Percentiles rank a stretch among this genome's conserved stretches.
Evolutionary conservation across 2,113 vertebrate species (phyloP).

Genomic region (Hirundichthys speculiger): DNA sequence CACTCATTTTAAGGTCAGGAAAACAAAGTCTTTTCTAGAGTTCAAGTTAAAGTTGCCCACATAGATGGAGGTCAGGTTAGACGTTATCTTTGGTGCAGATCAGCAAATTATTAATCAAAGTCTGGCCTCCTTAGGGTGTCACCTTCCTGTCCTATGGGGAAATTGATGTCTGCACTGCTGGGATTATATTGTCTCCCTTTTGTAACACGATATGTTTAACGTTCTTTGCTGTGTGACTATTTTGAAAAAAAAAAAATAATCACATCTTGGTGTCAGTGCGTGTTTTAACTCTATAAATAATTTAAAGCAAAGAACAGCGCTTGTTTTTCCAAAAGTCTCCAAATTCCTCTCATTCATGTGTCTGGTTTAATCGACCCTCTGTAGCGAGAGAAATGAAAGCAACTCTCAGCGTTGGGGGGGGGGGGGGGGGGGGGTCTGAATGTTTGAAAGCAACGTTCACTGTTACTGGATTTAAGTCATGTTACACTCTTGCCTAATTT

Average conservation of each 20-base stretch:
- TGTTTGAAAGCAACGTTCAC: conserved; percentile 11
- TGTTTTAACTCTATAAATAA: conserved; percentile 22
- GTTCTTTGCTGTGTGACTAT: conserved; percentile 3
- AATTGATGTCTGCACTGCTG: not conserved
- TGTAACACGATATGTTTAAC: not conserved
- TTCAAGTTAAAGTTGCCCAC: too few relatives aligned
- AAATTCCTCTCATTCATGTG: conserved; percentile 60
- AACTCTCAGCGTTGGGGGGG: conserved; percentile 12
- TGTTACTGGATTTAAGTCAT: conserved; percentile 48
- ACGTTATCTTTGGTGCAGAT: not conserved
- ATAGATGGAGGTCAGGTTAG: not conserved
- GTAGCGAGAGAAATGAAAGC: conserved; percentile 36
- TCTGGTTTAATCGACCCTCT: conserved; percentile 45
- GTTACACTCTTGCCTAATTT: conserved; percentile 47
- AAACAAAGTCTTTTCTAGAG: too few relatives aligned
- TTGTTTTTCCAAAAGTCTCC: conserved; percentile 39
- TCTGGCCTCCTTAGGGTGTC: not conserved
- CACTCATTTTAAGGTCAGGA: too few relatives aligned
- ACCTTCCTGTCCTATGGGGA: not conserved
- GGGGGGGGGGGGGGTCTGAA: not conserved
- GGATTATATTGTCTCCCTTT: not conserved
- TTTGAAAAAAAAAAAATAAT: not conserved
- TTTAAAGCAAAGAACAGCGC: conserved; percentile 6
- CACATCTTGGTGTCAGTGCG: not conserved
- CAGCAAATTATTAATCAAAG: not conserved